phyloP scores from a whole-genome alignment of 2,113 vertebrate species.

The Porphyrio hochstetteri region DNA sequence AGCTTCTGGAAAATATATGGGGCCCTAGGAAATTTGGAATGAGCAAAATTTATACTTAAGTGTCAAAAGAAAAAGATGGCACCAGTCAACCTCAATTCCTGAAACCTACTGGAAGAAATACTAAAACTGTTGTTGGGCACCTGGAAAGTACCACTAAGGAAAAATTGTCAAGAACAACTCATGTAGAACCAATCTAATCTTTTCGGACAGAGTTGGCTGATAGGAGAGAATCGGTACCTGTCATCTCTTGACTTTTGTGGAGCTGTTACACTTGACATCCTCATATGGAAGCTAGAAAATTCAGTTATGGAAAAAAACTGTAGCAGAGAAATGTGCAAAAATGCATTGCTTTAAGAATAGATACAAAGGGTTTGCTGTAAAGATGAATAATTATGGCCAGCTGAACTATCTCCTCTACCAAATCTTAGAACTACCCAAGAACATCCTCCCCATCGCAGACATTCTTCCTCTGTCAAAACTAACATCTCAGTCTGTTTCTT shows the following conservation, averaged over 20 bases:
- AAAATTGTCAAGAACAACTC: conserved; percentile 11
- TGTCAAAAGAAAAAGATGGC: background rate
- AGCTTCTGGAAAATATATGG: background rate
- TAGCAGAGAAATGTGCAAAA: background rate
- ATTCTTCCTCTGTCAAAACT: background rate
- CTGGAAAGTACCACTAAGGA: background rate
- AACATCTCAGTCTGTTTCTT: background rate
- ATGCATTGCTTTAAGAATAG: background rate
- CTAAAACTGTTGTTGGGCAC: background rate
- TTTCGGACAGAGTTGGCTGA: conserved; percentile 2
- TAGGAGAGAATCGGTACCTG: background rate
- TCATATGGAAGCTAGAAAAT: conserved; percentile 7
- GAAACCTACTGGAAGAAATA: background rate
- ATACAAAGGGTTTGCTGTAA: background rate
- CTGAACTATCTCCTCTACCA: background rate
- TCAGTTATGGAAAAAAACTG: background rate
- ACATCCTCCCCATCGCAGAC: background rate
- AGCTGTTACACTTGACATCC: conserved; percentile 12
- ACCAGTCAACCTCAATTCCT: background rate
- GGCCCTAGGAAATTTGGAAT: background rate
- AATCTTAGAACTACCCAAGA: background rate
- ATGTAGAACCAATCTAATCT: background rate
- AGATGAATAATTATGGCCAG: background rate
- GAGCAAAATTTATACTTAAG: background rate
- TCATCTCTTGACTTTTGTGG: conserved; percentile 12